These are phyloP conservation scores for Papio anubis DNA, from an alignment of 2,113 vertebrate genomes.

Conservation along the genomic window DNA sequence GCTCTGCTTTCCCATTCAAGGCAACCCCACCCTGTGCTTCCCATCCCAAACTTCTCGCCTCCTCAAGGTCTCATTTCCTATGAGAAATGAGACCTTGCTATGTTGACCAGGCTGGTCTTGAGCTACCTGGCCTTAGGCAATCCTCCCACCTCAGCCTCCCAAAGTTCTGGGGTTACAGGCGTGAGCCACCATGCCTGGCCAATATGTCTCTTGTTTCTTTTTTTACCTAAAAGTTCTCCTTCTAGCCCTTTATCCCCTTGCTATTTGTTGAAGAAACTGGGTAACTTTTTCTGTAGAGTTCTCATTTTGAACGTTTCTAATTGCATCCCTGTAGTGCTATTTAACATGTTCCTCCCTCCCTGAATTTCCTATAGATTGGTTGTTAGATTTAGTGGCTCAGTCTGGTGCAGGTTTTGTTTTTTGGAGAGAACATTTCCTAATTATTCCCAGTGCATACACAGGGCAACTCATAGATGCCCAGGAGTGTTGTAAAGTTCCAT, in stretches of 20 bases:
- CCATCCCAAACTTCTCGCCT: no score
- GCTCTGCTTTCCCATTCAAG: no score
- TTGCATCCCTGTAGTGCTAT: neutral
- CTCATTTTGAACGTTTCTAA: neutral
- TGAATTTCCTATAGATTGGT: neutral
- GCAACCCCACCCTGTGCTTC: no score
- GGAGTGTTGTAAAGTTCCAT: neutral
- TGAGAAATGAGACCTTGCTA: neutral
- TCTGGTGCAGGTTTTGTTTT: neutral
- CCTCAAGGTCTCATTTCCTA: no score
- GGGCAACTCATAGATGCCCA: no score
- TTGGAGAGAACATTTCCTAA: neutral
- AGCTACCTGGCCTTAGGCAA: neutral
- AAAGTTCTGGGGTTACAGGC: no score
- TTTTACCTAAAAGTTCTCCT: neutral
- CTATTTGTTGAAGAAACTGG: neutral
- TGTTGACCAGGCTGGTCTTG: neutral
- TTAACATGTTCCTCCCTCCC: neutral
- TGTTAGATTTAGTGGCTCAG: neutral
- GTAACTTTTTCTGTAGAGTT: neutral
- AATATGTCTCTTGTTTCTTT: neutral
- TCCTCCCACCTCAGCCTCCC: neutral
- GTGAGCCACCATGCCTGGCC: no score
- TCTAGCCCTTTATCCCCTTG: neutral
- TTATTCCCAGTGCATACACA: no score